phyloP scores from a whole-genome alignment of 1,140 invertebrate genomes.

The Anastrepha ludens region DNA sequence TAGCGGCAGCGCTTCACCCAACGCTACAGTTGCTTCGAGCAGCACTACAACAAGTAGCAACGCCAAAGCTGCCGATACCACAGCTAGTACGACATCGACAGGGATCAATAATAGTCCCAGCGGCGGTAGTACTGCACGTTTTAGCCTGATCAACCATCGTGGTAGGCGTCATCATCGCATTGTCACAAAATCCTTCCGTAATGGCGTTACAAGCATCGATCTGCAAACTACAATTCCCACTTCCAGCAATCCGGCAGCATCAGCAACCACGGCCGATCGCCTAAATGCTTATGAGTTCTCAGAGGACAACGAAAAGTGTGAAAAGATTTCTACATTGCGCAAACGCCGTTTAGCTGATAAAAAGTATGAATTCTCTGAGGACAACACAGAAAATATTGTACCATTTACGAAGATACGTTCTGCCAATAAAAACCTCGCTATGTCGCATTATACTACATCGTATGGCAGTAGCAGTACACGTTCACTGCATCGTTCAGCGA shows the following conservation, averaged over 20 bases:
- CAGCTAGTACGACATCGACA: neutral
- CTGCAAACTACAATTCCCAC: constrained; percentile 60
- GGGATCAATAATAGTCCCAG: neutral
- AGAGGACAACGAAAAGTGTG: constrained; percentile 86
- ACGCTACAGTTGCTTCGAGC: neutral
- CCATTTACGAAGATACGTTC: constrained; percentile 78
- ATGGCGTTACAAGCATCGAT: constrained; percentile 70
- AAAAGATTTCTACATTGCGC: constrained; percentile 87
- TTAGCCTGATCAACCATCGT: constrained; percentile 61
- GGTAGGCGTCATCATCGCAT: constrained; percentile 68
- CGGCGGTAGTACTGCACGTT: neutral
- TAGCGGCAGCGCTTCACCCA: constrained; percentile 48
- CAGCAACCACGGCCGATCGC: constrained; percentile 63
- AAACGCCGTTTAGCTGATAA: constrained; percentile 90
- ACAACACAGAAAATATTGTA: constrained; percentile 89
- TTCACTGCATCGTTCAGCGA: constrained; percentile 62
- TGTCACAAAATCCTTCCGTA: constrained; percentile 71
- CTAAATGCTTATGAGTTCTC: constrained; percentile 88
- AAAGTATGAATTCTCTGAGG: constrained; percentile 93
- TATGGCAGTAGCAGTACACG: constrained; percentile 60
- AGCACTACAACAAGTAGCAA: neutral
- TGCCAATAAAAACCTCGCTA: constrained; percentile 59
- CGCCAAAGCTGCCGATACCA: neutral
- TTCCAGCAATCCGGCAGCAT: neutral
- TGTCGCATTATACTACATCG: constrained; percentile 1